Percentiles rank a stretch among this genome's conserved stretches.
Conservation (phyloP, 2,888 invertebrate species). For the Noctuana brunneofusca region DNA sequence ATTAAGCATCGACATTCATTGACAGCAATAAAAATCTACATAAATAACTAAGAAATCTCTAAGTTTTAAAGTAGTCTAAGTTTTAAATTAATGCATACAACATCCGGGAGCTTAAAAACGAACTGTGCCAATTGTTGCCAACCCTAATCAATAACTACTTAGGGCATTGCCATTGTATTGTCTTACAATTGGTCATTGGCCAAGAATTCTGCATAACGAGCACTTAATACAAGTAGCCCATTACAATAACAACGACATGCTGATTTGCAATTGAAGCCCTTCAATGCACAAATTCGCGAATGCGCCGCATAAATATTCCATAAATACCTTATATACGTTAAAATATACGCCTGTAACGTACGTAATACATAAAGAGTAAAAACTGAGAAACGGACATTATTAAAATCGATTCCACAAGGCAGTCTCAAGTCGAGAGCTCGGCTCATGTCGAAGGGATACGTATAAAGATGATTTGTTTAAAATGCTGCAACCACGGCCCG, state of each 20-base stretch:
- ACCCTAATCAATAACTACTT: constrained; percentile 29
- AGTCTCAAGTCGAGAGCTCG: constrained; percentile 43
- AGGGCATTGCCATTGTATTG: constrained; percentile 34
- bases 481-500: constrained; percentile 69
- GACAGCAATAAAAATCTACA: too few relatives aligned
- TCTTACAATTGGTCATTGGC: constrained; percentile 39
- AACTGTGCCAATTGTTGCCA: constrained; percentile 29
- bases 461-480: constrained; percentile 82
- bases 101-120: constrained; percentile 24
- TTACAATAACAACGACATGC: constrained; percentile 32
- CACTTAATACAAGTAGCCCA: constrained; percentile 32
- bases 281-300: constrained; percentile 25
- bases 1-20: too few relatives aligned
- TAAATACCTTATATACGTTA: constrained; percentile 27
- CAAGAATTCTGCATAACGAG: constrained; percentile 39
- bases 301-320: constrained; percentile 25
- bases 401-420: constrained; percentile 60
- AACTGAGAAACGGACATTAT: constrained; percentile 50
- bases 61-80: too few relatives aligned
- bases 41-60: too few relatives aligned
- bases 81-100: too few relatives aligned
- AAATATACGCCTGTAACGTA: constrained; percentile 26
- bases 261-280: constrained; percentile 33
- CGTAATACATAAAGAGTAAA: constrained; percentile 31
- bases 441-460: constrained; percentile 53